Evolutionary conservation across 2,888 invertebrate species (phyloP).

Genomic region (Meloe dianella): DNA sequence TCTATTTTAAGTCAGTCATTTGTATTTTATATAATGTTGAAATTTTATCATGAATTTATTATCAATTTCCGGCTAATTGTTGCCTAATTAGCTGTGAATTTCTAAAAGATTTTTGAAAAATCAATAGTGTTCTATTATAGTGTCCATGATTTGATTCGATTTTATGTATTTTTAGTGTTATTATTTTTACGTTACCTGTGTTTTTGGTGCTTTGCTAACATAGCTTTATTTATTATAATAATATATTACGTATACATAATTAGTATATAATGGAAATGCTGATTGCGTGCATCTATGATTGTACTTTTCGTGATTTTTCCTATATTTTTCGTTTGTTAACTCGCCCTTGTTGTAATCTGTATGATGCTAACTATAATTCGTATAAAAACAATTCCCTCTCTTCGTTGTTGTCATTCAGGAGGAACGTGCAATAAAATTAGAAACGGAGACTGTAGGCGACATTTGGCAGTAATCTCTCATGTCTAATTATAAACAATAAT

Average conservation of each 20-base stretch:
- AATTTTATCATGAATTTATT: background rate
- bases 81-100: background rate
- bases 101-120: background rate
- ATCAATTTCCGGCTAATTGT: background rate
- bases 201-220: slow-evolving; percentile 32
- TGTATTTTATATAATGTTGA: background rate
- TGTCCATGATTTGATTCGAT: slow-evolving; percentile 17
- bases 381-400: background rate
- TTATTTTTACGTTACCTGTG: slow-evolving; percentile 32
- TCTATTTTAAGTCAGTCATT: background rate
- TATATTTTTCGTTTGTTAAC: background rate
- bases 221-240: slow-evolving; percentile 32
- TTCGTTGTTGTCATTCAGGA: background rate
- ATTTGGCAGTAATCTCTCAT: slow-evolving; percentile 17
- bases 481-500: slow-evolving; percentile 24
- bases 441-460: slow-evolving; percentile 23
- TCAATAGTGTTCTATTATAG: slow-evolving; percentile 16
- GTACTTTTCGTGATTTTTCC: background rate
- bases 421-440: slow-evolving; percentile 8
- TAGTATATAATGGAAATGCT: slow-evolving; percentile 21
- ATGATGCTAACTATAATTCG: background rate
- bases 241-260: slow-evolving; percentile 17
- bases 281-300: slow-evolving; percentile 2
- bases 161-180: slow-evolving; percentile 30
- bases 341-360: background rate